Evolutionary conservation across 1,140 invertebrate species (phyloP).

Genomic region (Drosophila kepulauana): DNA sequence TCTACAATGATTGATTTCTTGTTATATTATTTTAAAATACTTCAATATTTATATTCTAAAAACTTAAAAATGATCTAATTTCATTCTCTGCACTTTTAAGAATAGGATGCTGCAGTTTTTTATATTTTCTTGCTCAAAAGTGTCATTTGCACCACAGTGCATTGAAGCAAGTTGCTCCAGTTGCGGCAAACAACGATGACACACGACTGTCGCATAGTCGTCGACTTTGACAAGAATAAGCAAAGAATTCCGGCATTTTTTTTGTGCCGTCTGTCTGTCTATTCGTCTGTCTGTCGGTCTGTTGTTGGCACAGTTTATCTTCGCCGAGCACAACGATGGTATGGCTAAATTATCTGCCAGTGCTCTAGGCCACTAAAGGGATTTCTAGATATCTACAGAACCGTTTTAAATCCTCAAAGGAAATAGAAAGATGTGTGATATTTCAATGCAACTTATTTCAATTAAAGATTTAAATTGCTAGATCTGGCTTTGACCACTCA

Average conservation of each 20-base stretch:
- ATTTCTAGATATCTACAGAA: conserved; percentile 18
- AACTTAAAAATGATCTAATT: too few species aligned
- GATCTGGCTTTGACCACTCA: not conserved
- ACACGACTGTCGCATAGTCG: conserved; percentile 27
- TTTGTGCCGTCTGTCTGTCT: conserved; percentile 8
- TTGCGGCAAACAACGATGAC: conserved; percentile 11
- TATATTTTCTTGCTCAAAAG: too few species aligned
- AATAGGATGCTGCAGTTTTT: too few species aligned
- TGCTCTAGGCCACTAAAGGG: conserved; percentile 57
- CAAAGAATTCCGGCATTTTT: conserved; percentile 28
- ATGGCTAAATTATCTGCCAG: conserved; percentile 59
- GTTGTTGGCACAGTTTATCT: conserved; percentile 43
- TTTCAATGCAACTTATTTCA: not conserved
- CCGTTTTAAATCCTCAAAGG: not conserved
- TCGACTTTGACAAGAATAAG: conserved; percentile 25
- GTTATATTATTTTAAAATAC: too few species aligned
- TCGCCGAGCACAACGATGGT: conserved; percentile 24
- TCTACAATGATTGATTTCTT: too few species aligned
- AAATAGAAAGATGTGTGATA: not conserved
- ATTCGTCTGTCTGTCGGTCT: conserved; percentile 6
- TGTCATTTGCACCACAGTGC: not conserved
- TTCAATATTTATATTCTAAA: too few species aligned
- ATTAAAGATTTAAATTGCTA: conserved; percentile 1
- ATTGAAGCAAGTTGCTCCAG: conserved; percentile 12
- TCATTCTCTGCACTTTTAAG: too few species aligned